A percentile compares a stretch with the other conserved stretches of the same genome.
Evolutionary conservation across 2,113 vertebrate species (phyloP).

Genomic region (Arothron firmamentum): DNA sequence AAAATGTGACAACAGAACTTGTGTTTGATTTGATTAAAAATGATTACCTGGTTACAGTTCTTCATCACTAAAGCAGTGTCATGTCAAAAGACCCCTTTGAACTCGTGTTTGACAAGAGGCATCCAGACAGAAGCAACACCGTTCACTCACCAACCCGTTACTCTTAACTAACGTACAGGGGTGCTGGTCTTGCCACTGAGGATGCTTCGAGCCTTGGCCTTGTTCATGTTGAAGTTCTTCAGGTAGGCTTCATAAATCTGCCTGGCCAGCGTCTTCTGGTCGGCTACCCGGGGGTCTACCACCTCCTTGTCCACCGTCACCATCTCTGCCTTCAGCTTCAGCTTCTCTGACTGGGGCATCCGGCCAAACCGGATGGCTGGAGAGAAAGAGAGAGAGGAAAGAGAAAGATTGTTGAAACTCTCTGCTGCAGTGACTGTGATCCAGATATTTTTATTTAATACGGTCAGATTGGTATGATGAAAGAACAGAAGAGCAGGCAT

Average conservation of each 20-base stretch:
- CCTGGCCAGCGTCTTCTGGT: slow-evolving; percentile 90
- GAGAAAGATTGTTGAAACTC: not conserved
- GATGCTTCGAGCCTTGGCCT: slow-evolving; percentile 91
- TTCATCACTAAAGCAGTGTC: too few species aligned
- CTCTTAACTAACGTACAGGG: slow-evolving; percentile 79
- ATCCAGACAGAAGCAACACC: slow-evolving; percentile 4
- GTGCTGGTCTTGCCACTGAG: slow-evolving; percentile 91
- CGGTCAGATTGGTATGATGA: too few species aligned
- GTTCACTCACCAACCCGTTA: slow-evolving; percentile 43
- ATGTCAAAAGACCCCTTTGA: too few species aligned
- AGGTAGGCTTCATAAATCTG: slow-evolving; percentile 94
- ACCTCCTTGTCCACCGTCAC: slow-evolving; percentile 82
- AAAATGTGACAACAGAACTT: too few species aligned
- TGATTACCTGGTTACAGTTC: too few species aligned
- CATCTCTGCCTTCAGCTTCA: slow-evolving; percentile 93
- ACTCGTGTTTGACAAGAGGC: not conserved
- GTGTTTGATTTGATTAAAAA: too few species aligned
- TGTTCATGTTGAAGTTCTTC: slow-evolving; percentile 99
- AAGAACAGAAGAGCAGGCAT: too few species aligned
- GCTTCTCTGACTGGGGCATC: slow-evolving; percentile 97
- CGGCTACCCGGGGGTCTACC: slow-evolving; percentile 81
- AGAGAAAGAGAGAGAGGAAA: slow-evolving; percentile 17
- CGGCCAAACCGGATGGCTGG: slow-evolving; percentile 95
- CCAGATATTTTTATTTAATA: too few species aligned
- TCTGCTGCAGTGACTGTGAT: too few species aligned